phyloP scores from a whole-genome alignment of 2,113 vertebrate species.

The Lanius ludovicianus region DNA sequence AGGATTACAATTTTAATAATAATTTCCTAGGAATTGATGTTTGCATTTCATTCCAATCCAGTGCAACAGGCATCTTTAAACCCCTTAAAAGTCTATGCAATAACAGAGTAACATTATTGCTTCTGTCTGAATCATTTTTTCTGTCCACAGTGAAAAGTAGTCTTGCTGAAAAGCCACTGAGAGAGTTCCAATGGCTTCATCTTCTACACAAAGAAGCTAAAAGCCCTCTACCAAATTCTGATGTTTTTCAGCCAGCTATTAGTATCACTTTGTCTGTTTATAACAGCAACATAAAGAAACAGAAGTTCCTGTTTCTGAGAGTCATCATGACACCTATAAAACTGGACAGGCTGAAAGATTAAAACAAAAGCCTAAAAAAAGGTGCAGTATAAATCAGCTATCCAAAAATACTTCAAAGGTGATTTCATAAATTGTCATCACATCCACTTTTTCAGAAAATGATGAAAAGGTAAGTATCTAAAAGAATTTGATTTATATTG shows the following conservation, averaged over 20 bases:
- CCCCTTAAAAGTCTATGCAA: neutral
- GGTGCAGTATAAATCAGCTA: neutral
- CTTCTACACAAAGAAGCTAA: conserved; percentile 22
- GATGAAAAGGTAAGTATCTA: neutral
- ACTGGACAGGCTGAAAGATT: neutral
- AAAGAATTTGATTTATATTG: conserved; percentile 1
- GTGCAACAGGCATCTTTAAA: neutral
- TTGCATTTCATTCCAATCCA: neutral
- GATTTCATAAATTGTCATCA: neutral
- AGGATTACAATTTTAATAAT: neutral
- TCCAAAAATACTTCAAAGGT: neutral
- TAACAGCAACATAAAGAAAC: conserved; percentile 22
- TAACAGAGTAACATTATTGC: neutral
- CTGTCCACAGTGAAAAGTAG: conserved; percentile 1
- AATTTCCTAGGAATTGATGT: neutral
- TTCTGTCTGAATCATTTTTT: neutral
- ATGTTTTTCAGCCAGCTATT: conserved; percentile 24
- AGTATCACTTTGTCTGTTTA: neutral
- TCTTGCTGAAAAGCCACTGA: conserved; percentile 2
- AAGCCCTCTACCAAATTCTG: neutral
- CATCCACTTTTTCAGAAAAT: neutral
- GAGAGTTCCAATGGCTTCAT: conserved; percentile 27
- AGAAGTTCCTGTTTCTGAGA: conserved; percentile 41
- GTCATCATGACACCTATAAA: neutral
- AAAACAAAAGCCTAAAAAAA: conserved; percentile 19